Conservation (phyloP, 2,888 invertebrate genomes). For the Lasioglossum figueresi region DNA sequence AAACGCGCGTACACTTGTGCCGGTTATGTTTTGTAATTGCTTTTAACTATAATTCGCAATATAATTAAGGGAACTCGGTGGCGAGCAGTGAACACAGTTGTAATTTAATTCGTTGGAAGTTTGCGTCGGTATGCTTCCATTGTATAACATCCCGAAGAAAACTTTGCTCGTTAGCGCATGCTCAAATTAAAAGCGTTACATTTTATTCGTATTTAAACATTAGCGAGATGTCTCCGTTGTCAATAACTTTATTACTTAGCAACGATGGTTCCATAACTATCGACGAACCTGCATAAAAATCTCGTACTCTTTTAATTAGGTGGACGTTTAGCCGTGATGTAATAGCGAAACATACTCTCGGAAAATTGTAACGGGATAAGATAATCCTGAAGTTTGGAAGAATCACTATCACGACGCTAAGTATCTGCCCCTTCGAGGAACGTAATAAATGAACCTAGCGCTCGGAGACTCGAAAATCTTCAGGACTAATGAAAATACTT, state of each 20-base stretch:
- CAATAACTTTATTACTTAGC: background rate
- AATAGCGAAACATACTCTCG: conserved; percentile 1
- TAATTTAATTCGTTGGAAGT: conserved; percentile 11
- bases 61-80: conserved; percentile 21
- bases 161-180: background rate
- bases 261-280: no score
- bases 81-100: background rate
- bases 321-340: background rate
- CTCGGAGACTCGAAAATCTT: conserved; percentile 46
- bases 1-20: background rate
- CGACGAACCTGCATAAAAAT: background rate
- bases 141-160: background rate
- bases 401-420: conserved; percentile 56
- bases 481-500: conserved; percentile 37
- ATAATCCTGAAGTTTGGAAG: conserved; percentile 36
- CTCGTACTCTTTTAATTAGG: background rate
- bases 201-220: background rate
- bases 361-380: conserved; percentile 29
- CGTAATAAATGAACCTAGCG: conserved; percentile 62
- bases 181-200: background rate
- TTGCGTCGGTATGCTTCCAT: background rate
- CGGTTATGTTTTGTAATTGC: background rate
- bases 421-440: conserved; percentile 37
- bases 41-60: background rate
- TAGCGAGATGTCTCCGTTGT: background rate